phyloP scores from a whole-genome alignment of 2,888 invertebrate genomes.

The Dryocosmus kuriphilus region DNA sequence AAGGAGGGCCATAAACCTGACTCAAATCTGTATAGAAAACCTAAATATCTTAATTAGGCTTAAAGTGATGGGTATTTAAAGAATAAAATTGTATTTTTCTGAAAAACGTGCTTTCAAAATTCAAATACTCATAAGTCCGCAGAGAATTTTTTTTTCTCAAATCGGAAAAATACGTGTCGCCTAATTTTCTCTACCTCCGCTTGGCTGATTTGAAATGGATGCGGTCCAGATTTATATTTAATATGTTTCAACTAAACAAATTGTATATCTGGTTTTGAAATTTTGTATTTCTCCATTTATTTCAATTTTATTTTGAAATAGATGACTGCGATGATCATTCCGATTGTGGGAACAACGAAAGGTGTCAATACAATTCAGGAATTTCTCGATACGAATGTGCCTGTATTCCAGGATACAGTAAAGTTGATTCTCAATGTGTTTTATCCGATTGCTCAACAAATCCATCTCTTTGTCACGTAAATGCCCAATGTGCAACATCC shows the following conservation, averaged over 20 bases:
- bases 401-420: conserved; percentile 86
- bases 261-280: neutral
- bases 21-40: too few relatives aligned
- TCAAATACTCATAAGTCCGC: too few relatives aligned
- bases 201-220: too few relatives aligned
- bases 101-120: too few relatives aligned
- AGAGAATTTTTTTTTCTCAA: too few relatives aligned
- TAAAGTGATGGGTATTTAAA: too few relatives aligned
- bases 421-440: conserved; percentile 70
- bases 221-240: too few relatives aligned
- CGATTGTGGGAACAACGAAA: conserved; percentile 86
- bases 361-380: conserved; percentile 83
- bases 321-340: conserved; percentile 83
- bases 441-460: conserved; percentile 71
- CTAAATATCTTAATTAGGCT: too few relatives aligned
- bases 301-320: conserved; percentile 47
- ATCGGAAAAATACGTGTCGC: too few relatives aligned
- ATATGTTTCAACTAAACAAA: neutral
- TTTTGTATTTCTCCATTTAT: neutral
- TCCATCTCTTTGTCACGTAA: conserved; percentile 79
- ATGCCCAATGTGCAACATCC: conserved; percentile 78
- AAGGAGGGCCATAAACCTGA: too few relatives aligned
- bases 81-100: too few relatives aligned
- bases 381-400: conserved; percentile 85
- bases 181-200: too few relatives aligned